Percentiles rank a stretch among this genome's conserved stretches.
Evolutionary conservation across 2,113 vertebrate species (phyloP).

Genomic region (Pollimyrus isidori): DNA sequence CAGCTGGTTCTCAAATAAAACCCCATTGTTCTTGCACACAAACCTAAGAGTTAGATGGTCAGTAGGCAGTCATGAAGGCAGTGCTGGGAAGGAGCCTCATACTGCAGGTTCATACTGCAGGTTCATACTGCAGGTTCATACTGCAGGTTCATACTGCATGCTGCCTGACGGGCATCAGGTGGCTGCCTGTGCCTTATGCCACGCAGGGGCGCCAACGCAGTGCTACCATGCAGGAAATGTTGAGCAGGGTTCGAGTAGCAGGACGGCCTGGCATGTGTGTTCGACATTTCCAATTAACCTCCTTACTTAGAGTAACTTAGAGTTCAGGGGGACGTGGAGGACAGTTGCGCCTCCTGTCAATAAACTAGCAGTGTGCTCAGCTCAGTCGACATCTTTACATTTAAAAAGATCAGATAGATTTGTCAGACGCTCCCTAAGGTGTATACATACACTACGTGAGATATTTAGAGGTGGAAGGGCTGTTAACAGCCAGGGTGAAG

Average conservation of each 20-base stretch:
- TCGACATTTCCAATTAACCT: background rate
- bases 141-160: background rate
- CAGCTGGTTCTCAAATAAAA: slow-evolving; percentile 87
- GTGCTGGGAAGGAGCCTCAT: background rate
- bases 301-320: background rate
- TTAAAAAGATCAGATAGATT: background rate
- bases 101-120: background rate
- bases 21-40: slow-evolving; percentile 88
- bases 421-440: background rate
- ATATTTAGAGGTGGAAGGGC: background rate
- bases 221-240: background rate
- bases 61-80: background rate
- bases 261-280: background rate
- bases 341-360: background rate
- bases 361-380: background rate
- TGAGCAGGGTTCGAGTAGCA: background rate
- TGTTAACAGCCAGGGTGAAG: background rate
- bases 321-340: background rate
- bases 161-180: background rate
- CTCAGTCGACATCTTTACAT: background rate
- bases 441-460: background rate
- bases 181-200: background rate
- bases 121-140: background rate
- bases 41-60: slow-evolving; percentile 57
- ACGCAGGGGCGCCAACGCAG: background rate